Evolutionary conservation across 2,888 invertebrate genomes (phyloP), one percentile per base, ranked within the genome.

Genomic region (Fabriciana adippe): DNA sequence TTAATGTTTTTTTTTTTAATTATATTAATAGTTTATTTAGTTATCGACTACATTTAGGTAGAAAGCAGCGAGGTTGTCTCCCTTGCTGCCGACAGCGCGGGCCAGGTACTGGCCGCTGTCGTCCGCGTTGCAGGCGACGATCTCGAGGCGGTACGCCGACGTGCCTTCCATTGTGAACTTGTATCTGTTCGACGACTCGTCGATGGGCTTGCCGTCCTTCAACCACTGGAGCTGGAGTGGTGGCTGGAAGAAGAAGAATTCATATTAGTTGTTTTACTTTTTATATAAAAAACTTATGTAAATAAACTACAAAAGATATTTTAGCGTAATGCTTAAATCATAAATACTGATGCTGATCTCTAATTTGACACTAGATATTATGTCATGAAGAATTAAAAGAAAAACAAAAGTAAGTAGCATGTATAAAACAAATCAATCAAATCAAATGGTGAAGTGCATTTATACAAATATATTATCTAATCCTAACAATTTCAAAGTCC

Each of bases 101-200:
- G 97, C 96, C 78, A 96, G 95, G 87, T 98, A 98, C 88, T 98
- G 98, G 54, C 98, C 98, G 74, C 96, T 94, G 90, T 98, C 98
- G 77, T 95, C 95, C 64, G 95, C 91, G 74, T 94, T 94, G 85
- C 96, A 95, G 76, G 95, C 94, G 75, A 94, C 94, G 75, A 98
- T 96, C 85, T 96, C 95, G 71, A 98, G 94, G 65, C 95, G 94
- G 91, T 97, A 97, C 74, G 95, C 95, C 78, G 95, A 95, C 76
- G 96, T 95, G 76, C 95, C 96, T 82, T 97, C 97, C 87, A 96
- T 96, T 70, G 95, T 96, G 89, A 97, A 96, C 81, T 96, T 95
- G 87, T 96, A 97, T 83, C 96, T 94, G 69, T 95, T 92, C 59
- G 94, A 94, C 35, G 93, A 93, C 83, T 98, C 97, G 83, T 97